Evolutionary conservation across 2,113 vertebrate genomes (phyloP).

Genomic region (Canis aureus): DNA sequence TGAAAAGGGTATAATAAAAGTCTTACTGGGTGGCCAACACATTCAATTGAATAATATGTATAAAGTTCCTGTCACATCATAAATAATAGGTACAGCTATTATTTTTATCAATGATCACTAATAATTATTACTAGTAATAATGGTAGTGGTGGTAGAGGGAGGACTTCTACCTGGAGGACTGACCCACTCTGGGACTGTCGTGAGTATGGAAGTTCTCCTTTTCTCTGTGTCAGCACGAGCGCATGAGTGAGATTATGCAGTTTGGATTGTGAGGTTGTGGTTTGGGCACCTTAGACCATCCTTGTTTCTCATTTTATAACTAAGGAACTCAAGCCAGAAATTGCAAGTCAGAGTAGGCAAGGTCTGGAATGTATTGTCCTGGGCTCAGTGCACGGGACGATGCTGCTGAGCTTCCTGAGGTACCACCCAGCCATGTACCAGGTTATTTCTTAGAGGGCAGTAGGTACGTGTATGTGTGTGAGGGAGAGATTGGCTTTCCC

Average conservation of each 20-base stretch:
- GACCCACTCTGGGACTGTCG: neutral
- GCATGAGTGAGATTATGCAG: neutral
- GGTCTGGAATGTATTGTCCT: neutral
- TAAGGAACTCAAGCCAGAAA: neutral
- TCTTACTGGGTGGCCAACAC: neutral
- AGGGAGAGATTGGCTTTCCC: neutral
- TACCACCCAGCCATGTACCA: neutral
- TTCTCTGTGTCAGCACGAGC: neutral
- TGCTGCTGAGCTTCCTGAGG: neutral
- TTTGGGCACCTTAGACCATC: neutral
- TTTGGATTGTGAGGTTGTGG: neutral
- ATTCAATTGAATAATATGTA: neutral
- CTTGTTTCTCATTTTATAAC: neutral
- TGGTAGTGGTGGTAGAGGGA: neutral
- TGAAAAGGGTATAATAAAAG: constrained; percentile 8
- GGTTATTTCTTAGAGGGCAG: neutral
- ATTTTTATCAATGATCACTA: neutral
- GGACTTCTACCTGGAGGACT: neutral
- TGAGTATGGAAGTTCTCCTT: neutral
- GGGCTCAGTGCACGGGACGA: neutral
- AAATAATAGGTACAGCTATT: neutral
- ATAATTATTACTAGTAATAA: neutral
- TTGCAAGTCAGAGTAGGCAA: neutral
- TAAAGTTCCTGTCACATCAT: neutral
- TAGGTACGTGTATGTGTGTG: neutral